Conservation (phyloP, 1,140 invertebrate species). For the Cydia fagiglandana region DNA sequence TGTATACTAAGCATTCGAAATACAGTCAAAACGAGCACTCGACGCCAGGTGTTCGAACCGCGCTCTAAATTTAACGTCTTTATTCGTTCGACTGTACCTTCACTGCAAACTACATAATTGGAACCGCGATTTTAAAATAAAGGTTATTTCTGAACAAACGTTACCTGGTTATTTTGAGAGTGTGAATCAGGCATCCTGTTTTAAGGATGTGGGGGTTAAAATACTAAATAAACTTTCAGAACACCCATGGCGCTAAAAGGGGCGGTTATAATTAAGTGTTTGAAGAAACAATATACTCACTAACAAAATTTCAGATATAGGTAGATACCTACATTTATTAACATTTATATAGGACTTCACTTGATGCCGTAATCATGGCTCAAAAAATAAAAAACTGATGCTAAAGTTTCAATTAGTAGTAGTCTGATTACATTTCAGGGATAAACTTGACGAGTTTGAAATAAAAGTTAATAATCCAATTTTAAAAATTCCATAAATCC, state of each 20-base stretch:
- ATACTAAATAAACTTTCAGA: background rate
- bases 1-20: conserved; percentile 37
- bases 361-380: too few relatives aligned
- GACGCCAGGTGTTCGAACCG: conserved; percentile 64
- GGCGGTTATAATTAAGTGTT: too few relatives aligned
- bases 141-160: conserved; percentile 29
- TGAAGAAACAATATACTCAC: too few relatives aligned
- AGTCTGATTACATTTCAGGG: too few relatives aligned
- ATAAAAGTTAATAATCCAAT: too few relatives aligned
- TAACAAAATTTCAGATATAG: too few relatives aligned
- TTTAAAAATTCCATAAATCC: too few relatives aligned
- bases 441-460: too few relatives aligned
- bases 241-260: background rate
- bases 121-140: conserved; percentile 59
- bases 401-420: too few relatives aligned
- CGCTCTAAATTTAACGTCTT: conserved; percentile 74
- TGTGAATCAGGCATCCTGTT: background rate
- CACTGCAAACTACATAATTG: conserved; percentile 53
- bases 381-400: too few relatives aligned
- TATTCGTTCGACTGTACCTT: conserved; percentile 66
- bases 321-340: too few relatives aligned
- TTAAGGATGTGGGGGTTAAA: background rate
- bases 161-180: conserved; percentile 21
- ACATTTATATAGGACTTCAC: too few relatives aligned
- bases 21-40: conserved; percentile 61